These are phyloP conservation scores for Cantharis nigra DNA, from an alignment of 2,888 invertebrate species.

Conservation along the genomic window DNA sequence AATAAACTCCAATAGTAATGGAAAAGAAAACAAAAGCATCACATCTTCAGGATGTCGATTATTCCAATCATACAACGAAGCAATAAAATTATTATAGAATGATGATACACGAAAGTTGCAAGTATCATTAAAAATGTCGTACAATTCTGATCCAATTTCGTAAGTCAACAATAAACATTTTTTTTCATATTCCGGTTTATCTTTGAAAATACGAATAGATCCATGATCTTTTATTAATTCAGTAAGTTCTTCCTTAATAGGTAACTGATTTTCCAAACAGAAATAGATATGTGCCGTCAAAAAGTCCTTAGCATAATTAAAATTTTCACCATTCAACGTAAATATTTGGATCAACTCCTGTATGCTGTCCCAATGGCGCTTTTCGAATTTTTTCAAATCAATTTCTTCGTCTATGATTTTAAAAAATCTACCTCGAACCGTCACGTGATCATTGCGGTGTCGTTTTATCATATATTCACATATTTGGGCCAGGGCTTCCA, in stretches of 20 bases:
- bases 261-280: slow-evolving; percentile 2
- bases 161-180: not conserved
- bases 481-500: not conserved
- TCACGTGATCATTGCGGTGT: slow-evolving; percentile 8
- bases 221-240: not conserved
- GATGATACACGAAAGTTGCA: not conserved
- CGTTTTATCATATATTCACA: slow-evolving; percentile 8
- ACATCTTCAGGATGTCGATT: not conserved
- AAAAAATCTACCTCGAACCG: slow-evolving; percentile 1
- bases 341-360: slow-evolving; percentile 3
- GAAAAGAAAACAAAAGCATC: not conserved
- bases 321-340: slow-evolving; percentile 3
- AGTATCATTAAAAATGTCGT: not conserved
- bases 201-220: not conserved
- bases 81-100: not conserved
- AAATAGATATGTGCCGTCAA: not conserved
- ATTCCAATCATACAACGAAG: not conserved
- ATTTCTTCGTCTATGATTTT: not conserved
- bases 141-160: not conserved
- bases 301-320: not conserved
- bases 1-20: not conserved
- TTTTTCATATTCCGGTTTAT: not conserved
- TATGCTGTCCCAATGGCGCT: slow-evolving; percentile 6
- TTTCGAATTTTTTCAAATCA: not conserved
- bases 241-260: not conserved